Conservation (phyloP, 2,888 invertebrate genomes). For the Litoditis marina region DNA sequence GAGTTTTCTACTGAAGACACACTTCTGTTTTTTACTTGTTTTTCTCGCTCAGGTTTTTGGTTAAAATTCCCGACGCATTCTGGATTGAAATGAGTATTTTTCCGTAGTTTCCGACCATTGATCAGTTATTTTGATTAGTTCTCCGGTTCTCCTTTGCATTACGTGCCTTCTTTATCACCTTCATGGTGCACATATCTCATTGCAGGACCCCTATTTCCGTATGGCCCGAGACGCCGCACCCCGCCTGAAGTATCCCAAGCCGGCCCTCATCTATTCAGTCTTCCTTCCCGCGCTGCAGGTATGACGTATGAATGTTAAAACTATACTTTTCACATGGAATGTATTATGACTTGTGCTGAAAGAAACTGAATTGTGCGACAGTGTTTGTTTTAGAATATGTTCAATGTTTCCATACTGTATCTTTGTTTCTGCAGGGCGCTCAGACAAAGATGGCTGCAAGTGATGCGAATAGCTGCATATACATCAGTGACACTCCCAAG, state of each 20-base stretch:
- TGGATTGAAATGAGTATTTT: background rate
- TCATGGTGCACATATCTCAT: background rate
- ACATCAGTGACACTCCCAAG: constrained; percentile 88
- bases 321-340: background rate
- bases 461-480: constrained; percentile 86
- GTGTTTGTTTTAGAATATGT: background rate
- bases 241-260: constrained; percentile 80
- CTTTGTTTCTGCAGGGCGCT: constrained; percentile 74
- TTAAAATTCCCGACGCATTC: background rate
- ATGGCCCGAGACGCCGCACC: constrained; percentile 98
- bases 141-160: background rate
- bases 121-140: constrained; percentile 1
- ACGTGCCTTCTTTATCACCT: background rate
- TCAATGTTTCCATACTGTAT: background rate
- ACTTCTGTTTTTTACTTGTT: background rate
- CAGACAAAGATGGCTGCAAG: constrained; percentile 98
- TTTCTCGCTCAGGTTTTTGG: background rate
- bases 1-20: background rate
- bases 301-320: too few relatives aligned
- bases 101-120: background rate
- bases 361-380: background rate
- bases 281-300: constrained; percentile 87
- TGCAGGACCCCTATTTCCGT: constrained; percentile 90
- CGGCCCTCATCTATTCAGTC: constrained; percentile 76
- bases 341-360: background rate